phyloP scores from a whole-genome alignment of 2,113 vertebrate genomes.

The Siphamia tubifer region DNA sequence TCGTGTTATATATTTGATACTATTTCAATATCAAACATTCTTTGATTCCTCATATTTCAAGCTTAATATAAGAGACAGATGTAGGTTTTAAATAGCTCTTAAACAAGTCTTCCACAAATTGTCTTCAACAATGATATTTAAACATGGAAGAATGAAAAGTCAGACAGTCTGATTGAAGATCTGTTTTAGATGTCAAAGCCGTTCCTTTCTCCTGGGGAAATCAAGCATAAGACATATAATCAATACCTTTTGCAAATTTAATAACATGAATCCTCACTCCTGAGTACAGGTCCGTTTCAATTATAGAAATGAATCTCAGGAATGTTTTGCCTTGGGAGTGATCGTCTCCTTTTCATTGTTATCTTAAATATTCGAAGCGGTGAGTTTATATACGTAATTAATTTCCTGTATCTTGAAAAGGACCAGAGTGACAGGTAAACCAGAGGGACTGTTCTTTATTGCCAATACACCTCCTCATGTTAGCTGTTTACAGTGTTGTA shows the following conservation, averaged over 20 bases:
- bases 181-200: conserved; percentile 57
- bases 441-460: conserved; percentile 64
- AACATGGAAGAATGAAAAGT: conserved; percentile 7
- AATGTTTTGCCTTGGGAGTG: conserved; percentile 27
- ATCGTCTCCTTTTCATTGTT: conserved; percentile 39
- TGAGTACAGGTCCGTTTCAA: conserved; percentile 29
- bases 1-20: neutral
- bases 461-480: conserved; percentile 40
- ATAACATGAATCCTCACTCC: conserved; percentile 50
- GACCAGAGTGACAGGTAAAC: conserved; percentile 63
- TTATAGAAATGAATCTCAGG: conserved; percentile 27
- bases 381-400: conserved; percentile 57
- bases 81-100: neutral
- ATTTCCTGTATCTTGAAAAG: conserved; percentile 50
- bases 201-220: conserved; percentile 40
- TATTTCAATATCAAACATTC: neutral
- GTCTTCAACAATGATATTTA: neutral
- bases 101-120: conserved; percentile 3
- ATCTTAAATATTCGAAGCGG: conserved; percentile 53
- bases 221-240: conserved; percentile 65
- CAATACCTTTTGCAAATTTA: conserved; percentile 69
- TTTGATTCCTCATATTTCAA: neutral
- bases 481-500: conserved; percentile 58
- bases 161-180: conserved; percentile 27
- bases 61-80: neutral